These are phyloP conservation scores for Malurus melanocephalus DNA, from an alignment of 2,113 vertebrate genomes.

Conservation along the genomic window DNA sequence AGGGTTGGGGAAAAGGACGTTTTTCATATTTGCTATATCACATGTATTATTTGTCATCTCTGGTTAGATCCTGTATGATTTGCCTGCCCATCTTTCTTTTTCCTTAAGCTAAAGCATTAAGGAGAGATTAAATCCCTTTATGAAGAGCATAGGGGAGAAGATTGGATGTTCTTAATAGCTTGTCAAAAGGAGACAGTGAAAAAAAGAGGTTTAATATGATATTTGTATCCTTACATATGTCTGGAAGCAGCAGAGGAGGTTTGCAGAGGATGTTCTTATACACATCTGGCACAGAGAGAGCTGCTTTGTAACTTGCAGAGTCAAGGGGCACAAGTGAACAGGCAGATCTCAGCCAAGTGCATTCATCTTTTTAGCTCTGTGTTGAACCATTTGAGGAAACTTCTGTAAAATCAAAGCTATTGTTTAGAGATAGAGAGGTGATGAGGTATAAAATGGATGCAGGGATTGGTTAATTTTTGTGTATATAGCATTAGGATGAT, in stretches of 20 bases:
- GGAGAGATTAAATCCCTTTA: constrained; percentile 45
- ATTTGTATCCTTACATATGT: constrained; percentile 40
- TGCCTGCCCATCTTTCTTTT: constrained; percentile 35
- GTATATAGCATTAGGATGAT: background rate
- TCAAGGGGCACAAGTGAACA: background rate
- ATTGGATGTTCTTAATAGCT: constrained; percentile 51
- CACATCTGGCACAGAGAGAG: background rate
- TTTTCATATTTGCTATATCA: constrained; percentile 16
- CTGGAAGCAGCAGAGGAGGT: background rate
- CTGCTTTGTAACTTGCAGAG: background rate
- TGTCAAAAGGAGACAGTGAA: constrained; percentile 35
- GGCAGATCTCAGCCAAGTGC: background rate
- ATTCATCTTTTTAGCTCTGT: background rate
- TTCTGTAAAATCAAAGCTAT: background rate
- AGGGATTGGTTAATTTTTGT: background rate
- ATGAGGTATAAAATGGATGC: background rate
- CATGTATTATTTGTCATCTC: background rate
- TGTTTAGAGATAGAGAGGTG: background rate
- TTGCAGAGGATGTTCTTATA: background rate
- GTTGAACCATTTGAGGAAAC: background rate
- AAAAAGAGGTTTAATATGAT: constrained; percentile 41
- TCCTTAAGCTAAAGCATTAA: constrained; percentile 32
- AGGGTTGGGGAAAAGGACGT: background rate
- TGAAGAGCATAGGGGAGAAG: constrained; percentile 18
- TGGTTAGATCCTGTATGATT: constrained; percentile 32